These are phyloP conservation scores for Pterois miles DNA, from an alignment of 2,797 vertebrate genomes.

Conservation along the genomic window DNA sequence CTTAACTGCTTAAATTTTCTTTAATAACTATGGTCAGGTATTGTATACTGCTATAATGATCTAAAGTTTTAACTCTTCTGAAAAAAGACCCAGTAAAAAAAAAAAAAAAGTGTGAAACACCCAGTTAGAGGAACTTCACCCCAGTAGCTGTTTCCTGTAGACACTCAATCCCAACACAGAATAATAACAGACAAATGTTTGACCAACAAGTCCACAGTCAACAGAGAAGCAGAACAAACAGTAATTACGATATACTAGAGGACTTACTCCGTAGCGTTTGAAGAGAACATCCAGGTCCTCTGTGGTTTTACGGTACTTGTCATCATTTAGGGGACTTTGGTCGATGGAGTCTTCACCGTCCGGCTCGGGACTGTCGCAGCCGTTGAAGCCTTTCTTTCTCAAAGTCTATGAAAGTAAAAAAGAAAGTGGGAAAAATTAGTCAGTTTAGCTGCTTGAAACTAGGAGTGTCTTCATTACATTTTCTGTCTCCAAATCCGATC, in stretches of 20 bases:
- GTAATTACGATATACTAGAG: background rate
- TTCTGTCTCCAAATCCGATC: background rate
- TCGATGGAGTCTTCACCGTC: constrained; percentile 98
- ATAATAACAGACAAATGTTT: constrained; percentile 16
- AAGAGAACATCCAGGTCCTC: constrained; percentile 98
- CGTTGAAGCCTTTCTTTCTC: constrained; percentile 99
- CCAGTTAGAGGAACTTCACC: constrained; percentile 39
- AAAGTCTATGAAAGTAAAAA: constrained; percentile 87
- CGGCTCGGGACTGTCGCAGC: constrained; percentile 98
- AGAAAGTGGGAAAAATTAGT: background rate
- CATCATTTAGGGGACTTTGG: constrained; percentile 97
- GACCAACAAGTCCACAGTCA: background rate
- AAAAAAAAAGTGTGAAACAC: constrained; percentile 27
- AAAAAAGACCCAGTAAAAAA: constrained; percentile 6
- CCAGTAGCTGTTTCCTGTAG: constrained; percentile 40
- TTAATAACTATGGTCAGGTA: background rate
- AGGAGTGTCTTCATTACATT: background rate
- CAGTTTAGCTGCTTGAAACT: background rate
- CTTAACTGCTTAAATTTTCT: background rate
- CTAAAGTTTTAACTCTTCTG: background rate
- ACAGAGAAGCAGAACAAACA: background rate
- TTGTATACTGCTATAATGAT: background rate
- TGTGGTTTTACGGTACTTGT: constrained; percentile 94
- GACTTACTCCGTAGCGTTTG: constrained; percentile 96
- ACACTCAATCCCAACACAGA: constrained; percentile 11